Evolutionary conservation across 2,888 invertebrate genomes (phyloP), one percentile per base, ranked within the genome.

Genomic region (Allophyes oxyacanthae): DNA sequence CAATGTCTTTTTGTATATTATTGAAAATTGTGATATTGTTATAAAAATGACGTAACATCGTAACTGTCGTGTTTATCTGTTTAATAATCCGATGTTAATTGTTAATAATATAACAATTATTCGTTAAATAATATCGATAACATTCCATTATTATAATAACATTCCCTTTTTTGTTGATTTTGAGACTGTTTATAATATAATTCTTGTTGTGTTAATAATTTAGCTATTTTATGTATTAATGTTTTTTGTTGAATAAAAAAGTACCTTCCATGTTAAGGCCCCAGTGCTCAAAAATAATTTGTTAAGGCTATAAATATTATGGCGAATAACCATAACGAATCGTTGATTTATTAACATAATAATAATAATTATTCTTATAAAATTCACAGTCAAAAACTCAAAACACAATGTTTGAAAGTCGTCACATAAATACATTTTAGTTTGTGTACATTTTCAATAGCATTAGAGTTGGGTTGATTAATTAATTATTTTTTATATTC

Each of bases 1-100:
- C 86, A 87, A 87, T 85, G 83, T 89, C 86, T 88, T 91, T 90
- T 87, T 90, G 92, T 92, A 92, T 91, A 92, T 93, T 93, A 93
- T 92, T 92, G 85, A 94, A 94, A 92, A 94, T 91, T 94, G 94
- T 94, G 94, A 94, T 94, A 94, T 93, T 92, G 92, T 94, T 93
- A 91, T 90, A 88, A 89, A 77, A 87, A 81, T 87, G 69, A 87
- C 82, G 81, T 81, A 83, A 78, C 83, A 87, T 87, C 83, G 78
- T 90, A 85, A 86, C 77, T 84, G 79, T 88, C 87, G 79, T 87
- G 83, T 89, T 86, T 86, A 79, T 77, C 81, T 83, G 83, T 87
- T 86, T 86, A 53, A 75, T 62, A 78, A 70, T 73, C 80, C 78
- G 75, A 71, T 86, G 84, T 88, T 88, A 72, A 82, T 78, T 86